Base-by-base conservation (phyloP, 2,888 invertebrate genomes). In the Cynaeus angustus region DNA sequence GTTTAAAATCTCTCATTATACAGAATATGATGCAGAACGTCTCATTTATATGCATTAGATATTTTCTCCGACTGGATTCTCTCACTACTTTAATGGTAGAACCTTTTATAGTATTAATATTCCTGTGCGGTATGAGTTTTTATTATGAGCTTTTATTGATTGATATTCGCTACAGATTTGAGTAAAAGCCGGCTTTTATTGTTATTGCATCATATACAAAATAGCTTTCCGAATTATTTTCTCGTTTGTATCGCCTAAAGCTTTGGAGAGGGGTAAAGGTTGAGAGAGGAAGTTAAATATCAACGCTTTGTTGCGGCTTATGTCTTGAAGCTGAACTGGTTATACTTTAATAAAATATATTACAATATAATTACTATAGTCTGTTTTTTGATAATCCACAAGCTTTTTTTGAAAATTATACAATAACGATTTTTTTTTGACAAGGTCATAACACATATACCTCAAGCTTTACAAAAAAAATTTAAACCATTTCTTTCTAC, bases 41-140 rank as follows among this genome's bases (percentile, higher is more conserved):
- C 72, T 78, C 79, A 77, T 79, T 78, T 75, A 77, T 79, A 79
- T 79, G 79, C 78, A 79, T 79, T 75, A 77, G 73, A 76, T 79
- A 78, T 77, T 77, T 79, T 78, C 77, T 79, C 71, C 74, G 71
- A 74, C 75, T 74, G 77, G 70, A 76, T 77, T 72, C 75, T 71
- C 61, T 66, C 64, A 72, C 72, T 74, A 71, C 74, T 70, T 72
- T 73, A 75, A 75, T 73, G 68, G 64, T 62, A 52, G 69, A 73
- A 70, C 71, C 70, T 75, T 72, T 75, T 75, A 68, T 45, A 58
- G 74, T 77, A 76, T 79, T 79, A 79, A 77, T 79, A 79, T 79
- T 77, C 78, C 62, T 70, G 66, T 65, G 69, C 64, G 69, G 72
- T 71, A 61, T 66, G 68, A 66, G 73, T 72, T 73, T 72, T 73